These are phyloP conservation scores for Onychorhynchus coronatus DNA, from an alignment of 2,113 vertebrate species.

Conservation along the genomic window DNA sequence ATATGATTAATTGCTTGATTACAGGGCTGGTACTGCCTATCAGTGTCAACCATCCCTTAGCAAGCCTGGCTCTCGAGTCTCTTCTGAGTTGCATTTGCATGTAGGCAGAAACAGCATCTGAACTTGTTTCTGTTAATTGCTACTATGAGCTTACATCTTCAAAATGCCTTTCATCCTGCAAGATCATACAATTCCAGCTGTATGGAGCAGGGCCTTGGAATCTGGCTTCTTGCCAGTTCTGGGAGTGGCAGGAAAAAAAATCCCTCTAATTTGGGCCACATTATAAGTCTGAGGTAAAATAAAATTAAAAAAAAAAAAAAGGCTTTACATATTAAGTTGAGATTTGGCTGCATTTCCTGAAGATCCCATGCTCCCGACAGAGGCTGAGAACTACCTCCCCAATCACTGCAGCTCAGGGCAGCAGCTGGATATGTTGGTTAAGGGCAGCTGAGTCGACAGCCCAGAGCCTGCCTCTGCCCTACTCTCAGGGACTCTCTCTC, in stretches of 20 bases:
- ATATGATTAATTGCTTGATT: neutral
- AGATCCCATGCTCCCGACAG: neutral
- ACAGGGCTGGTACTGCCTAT: neutral
- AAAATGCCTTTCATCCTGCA: conserved; percentile 34
- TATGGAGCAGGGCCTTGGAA: neutral
- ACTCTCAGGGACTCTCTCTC: neutral
- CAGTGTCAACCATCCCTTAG: neutral
- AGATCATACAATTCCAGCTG: conserved; percentile 7
- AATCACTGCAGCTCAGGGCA: neutral
- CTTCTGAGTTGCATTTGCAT: conserved; percentile 8
- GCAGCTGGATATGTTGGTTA: neutral
- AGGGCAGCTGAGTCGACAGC: neutral
- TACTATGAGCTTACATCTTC: conserved; percentile 40
- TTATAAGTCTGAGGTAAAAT: neutral
- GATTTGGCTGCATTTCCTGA: neutral
- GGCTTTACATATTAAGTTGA: neutral
- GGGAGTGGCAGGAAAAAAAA: neutral
- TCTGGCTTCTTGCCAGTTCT: conserved; percentile 7
- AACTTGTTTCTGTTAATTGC: conserved; percentile 44
- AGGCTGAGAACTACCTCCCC: neutral
- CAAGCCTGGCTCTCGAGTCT: neutral
- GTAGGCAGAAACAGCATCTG: neutral
- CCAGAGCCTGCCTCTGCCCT: neutral
- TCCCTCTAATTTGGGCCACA: neutral
- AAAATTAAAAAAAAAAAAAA: neutral